Evolutionary conservation across 2,797 vertebrate species (phyloP).

Genomic region (Oreochromis mossambicus): DNA sequence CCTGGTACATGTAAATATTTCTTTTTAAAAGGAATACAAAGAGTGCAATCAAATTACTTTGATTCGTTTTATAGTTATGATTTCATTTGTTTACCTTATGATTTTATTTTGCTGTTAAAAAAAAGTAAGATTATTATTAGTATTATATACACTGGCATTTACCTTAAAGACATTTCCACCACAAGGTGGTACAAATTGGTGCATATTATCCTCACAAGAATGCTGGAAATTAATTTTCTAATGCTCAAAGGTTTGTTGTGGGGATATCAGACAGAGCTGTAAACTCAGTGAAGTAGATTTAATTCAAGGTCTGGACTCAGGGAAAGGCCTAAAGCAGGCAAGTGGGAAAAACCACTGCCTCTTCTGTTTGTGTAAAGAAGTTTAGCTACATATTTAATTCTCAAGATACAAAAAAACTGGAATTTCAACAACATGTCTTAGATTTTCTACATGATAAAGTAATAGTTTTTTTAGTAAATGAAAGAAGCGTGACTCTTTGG

Average conservation of each 20-base stretch:
- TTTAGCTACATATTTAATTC: not conserved
- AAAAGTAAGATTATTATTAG: not conserved
- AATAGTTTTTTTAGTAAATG: not conserved
- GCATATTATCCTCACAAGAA: not conserved
- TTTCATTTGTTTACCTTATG: not conserved
- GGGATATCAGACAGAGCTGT: not conserved
- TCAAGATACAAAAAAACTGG: not conserved
- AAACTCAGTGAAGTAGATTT: not conserved
- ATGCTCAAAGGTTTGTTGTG: not conserved
- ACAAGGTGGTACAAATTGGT: not conserved
- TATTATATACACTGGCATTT: not conserved
- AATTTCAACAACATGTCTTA: too few relatives aligned
- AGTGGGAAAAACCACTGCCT: not conserved
- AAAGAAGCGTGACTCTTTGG: accelerated
- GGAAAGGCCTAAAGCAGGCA: not conserved
- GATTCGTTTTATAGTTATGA: not conserved
- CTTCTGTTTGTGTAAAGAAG: not conserved
- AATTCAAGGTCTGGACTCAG: not conserved
- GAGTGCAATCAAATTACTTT: not conserved
- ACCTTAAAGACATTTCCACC: not conserved
- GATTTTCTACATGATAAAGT: too few relatives aligned
- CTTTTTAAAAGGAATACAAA: not conserved
- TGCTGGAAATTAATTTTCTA: not conserved
- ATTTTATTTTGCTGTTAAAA: not conserved
- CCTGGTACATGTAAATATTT: not conserved